Base-by-base conservation (phyloP, 2,113 vertebrate genomes). In the Colius striatus region DNA sequence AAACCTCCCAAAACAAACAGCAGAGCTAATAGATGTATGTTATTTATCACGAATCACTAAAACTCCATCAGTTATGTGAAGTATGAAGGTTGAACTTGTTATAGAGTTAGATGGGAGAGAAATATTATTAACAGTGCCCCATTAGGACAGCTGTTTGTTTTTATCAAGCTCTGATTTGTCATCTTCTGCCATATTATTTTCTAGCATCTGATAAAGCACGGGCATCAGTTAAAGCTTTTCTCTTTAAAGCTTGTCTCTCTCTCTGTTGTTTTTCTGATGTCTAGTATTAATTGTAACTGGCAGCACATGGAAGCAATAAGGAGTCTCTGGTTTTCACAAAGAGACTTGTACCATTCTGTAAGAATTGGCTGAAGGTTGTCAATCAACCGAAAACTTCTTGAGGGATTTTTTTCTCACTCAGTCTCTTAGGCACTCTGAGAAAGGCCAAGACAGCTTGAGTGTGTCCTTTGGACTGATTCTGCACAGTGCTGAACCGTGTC, bases 111-210 rank as follows among this genome's bases (percentile, higher is more conserved):
- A 20, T 34, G 20, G 23, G 41, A 57, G 66, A 57, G 27, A 77
- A 70, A 20, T 57, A 60, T 10, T 51, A 13, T 12, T 60, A 68
- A 34, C 22, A 34, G 1, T 29, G 36, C 10, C 41, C 22, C 61
- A 1, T 34, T 43, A 34, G 66, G 25, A 30, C 11, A 83, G 36
- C 11, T 54, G 3, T n/a, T 88, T 53, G 9, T 32, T 94, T 91
- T 84, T 60, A 12, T 87, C 53, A 73, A 48, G 13, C 12, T 15
- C 10, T 83, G 3, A 4, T 57, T 34, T 67, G 16, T 55, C 3
- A 0, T 20, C 25, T 60, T 32, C 29, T 89, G 51, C 17, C 3
- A 0, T 60, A 8, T n/a, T 1, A 1, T 63, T 65, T 89, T 60
- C 43, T 48, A 58, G 25, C 9, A 23, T 18, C 57, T 89, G 47